A percentile compares a stretch with the other conserved stretches of the same genome.
Conservation (phyloP, 2,797 vertebrate genomes). For the Esox masquinongy region DNA sequence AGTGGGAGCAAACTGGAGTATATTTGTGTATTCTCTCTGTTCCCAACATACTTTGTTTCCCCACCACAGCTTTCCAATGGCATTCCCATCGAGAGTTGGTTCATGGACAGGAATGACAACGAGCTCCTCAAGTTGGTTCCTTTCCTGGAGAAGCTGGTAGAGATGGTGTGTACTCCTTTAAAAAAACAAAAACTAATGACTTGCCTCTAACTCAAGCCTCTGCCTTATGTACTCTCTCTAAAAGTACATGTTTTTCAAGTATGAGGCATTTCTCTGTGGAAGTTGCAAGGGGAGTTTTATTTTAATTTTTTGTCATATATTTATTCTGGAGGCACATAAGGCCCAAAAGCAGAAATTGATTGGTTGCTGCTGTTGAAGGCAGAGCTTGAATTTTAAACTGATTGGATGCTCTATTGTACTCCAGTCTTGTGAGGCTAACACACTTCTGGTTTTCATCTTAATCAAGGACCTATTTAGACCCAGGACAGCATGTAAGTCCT, state of each 20-base stretch:
- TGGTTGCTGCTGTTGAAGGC: too few relatives aligned
- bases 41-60: background rate
- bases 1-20: background rate
- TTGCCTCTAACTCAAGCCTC: background rate
- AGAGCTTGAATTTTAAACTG: too few relatives aligned
- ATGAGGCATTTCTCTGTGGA: too few relatives aligned
- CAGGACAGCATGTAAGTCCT: too few relatives aligned
- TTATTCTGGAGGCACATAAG: too few relatives aligned
- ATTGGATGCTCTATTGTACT: too few relatives aligned
- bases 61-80: slow-evolving; percentile 93
- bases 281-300: too few relatives aligned
- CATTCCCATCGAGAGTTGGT: slow-evolving; percentile 99
- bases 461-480: too few relatives aligned
- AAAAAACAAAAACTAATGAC: background rate
- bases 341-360: too few relatives aligned
- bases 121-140: slow-evolving; percentile 98
- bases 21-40: background rate
- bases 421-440: too few relatives aligned
- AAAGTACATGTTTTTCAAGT: background rate
- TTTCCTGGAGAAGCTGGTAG: slow-evolving; percentile 97
- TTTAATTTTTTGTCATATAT: too few relatives aligned
- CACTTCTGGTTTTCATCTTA: too few relatives aligned
- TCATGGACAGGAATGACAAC: slow-evolving; percentile 99
- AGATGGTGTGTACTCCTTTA: slow-evolving; percentile 82
- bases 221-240: background rate